phyloP scores from a whole-genome alignment of 2,797 vertebrate genomes.

The Chelmon rostratus region DNA sequence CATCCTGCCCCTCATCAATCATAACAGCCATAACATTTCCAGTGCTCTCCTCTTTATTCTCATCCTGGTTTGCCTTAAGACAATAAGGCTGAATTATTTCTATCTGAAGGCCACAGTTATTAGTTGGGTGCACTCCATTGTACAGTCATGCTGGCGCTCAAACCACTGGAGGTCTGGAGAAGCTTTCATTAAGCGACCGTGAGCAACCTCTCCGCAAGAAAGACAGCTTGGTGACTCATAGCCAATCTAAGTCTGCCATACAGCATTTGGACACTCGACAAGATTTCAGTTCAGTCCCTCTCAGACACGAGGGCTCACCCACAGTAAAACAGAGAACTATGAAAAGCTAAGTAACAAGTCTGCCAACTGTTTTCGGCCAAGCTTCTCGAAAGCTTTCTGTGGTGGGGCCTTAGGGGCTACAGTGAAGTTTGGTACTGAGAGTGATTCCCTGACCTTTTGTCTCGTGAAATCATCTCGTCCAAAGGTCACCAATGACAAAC shows the following conservation, averaged over 20 bases:
- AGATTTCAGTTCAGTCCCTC: constrained; percentile 41
- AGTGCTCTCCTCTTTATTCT: neutral
- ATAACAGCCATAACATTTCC: constrained; percentile 38
- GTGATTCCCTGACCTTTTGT: neutral
- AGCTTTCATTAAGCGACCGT: constrained; percentile 38
- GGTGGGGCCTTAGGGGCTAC: neutral
- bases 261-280: constrained; percentile 37
- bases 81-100: constrained; percentile 29
- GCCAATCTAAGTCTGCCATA: constrained; percentile 45
- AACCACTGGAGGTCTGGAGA: constrained; percentile 25
- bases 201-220: constrained; percentile 35
- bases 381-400: constrained; percentile 13
- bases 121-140: neutral
- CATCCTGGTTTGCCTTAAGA: constrained; percentile 32
- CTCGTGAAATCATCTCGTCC: neutral
- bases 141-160: constrained; percentile 20
- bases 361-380: constrained; percentile 1
- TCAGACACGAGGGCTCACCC: constrained; percentile 33
- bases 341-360: constrained; percentile 42
- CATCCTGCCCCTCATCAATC: constrained; percentile 51
- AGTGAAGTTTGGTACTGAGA: neutral
- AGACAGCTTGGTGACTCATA: constrained; percentile 51
- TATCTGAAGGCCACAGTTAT: constrained; percentile 25
- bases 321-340: constrained; percentile 10
- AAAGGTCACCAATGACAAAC: constrained; percentile 13